Evolutionary conservation across 2,888 invertebrate genomes (phyloP), one percentile per base, ranked within the genome.

Genomic region (Acholoe squamosa): DNA sequence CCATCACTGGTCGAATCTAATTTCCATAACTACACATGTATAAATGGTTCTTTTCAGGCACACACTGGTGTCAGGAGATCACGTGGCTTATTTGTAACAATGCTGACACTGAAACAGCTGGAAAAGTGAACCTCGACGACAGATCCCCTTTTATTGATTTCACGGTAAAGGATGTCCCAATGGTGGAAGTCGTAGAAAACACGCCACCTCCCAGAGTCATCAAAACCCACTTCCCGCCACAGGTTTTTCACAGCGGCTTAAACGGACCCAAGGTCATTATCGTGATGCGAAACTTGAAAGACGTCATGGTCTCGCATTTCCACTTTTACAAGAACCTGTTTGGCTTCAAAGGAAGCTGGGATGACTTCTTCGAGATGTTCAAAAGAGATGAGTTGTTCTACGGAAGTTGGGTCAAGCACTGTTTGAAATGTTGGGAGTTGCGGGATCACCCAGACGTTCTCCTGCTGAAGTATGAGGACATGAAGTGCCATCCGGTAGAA

Each of bases 261-360:
- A 14, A 19, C 7, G 22, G 22, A 28, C 52, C 52, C 7, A 86
- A 86, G 28, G 52, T 54, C 52, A 54, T 86, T 7, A 28, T 56
- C n/a, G 86, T 86, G n/a, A 86, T 86, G 86, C 52, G 86, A 0
- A 86, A 86, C 22, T 31, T 86, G 54, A 86, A 86, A 52, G 86
- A 86, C 54, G 86, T 86, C n/a, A 14, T 86, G 54, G 56, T 56
- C 22, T 86, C 86, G 0, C 28, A 28, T 31, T 86, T 54, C 19
- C 86, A 86, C 86, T 86, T 86, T 25, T 86, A 86, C 54, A 52
- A 86, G 28, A 54, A 86, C 12, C 77, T 77, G 1, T 34, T 80
- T 10, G 5, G 22, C 5, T 80, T 80, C 80, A 80, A 80, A 31
- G 86, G 54, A 31, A 86, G 31, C 19, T 86, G 52, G 52, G 86